These are phyloP conservation scores for Tineola bisselliella DNA, from an alignment of 2,888 invertebrate genomes.

Conservation along the genomic window DNA sequence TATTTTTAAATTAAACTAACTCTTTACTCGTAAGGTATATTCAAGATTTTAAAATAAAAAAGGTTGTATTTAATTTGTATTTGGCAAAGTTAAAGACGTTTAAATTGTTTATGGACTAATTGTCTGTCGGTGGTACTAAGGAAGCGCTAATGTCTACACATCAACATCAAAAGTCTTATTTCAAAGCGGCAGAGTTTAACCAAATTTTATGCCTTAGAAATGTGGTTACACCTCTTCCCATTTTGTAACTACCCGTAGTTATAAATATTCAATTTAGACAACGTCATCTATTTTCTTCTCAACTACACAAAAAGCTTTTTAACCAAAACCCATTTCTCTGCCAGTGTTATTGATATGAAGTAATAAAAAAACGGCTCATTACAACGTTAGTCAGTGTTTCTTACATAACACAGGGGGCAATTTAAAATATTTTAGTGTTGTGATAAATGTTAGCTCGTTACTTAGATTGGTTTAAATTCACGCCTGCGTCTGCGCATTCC, in stretches of 20 bases:
- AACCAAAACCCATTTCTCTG: not conserved
- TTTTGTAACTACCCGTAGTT: no score
- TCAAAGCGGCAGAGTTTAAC: no score
- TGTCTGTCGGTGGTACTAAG: no score
- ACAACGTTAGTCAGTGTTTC: not conserved
- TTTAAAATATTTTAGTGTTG: constrained; percentile 13
- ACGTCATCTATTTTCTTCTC: not conserved
- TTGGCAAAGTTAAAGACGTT: not conserved
- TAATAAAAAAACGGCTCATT: not conserved
- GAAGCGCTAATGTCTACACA: no score
- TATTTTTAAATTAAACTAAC: not conserved
- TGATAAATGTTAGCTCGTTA: constrained; percentile 33
- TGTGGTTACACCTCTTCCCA: no score
- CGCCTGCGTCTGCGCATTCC: constrained; percentile 20
- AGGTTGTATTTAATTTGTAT: not conserved
- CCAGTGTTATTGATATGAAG: not conserved
- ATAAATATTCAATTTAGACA: not conserved
- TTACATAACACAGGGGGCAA: not conserved
- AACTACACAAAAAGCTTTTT: constrained; percentile 1
- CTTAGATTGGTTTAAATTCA: constrained; percentile 22
- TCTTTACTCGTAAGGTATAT: not conserved
- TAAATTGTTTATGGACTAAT: not conserved
- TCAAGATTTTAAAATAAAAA: not conserved
- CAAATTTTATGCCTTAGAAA: no score
- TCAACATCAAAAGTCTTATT: no score